phyloP scores from a whole-genome alignment of 2,797 vertebrate genomes.

The Acipenser ruthenus region DNA sequence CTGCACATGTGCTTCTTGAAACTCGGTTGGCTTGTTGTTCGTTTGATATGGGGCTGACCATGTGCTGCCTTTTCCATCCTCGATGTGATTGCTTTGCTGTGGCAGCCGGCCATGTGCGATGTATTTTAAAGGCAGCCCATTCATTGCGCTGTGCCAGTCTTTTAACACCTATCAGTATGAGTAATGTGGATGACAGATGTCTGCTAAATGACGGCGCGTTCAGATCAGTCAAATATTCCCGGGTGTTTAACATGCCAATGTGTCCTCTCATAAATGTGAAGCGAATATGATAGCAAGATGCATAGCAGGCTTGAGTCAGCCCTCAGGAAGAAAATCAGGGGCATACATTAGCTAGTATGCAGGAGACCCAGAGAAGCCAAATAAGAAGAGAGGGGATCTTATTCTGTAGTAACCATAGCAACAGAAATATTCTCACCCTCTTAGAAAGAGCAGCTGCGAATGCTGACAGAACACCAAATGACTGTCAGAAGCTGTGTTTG shows the following conservation, averaged over 20 bases:
- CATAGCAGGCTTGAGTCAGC: background rate
- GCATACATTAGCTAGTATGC: too few species aligned
- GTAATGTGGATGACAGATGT: constrained; percentile 32
- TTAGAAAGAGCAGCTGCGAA: background rate
- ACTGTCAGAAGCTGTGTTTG: background rate
- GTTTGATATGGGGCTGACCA: background rate
- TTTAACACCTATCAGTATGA: constrained; percentile 33
- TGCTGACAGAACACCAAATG: background rate
- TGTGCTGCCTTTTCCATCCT: constrained; percentile 25
- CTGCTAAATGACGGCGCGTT: constrained; percentile 38
- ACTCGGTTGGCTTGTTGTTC: background rate
- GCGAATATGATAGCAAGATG: constrained; percentile 29
- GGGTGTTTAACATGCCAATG: constrained; percentile 1
- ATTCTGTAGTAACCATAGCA: constrained; percentile 20
- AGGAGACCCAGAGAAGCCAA: too few species aligned
- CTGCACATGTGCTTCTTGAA: background rate
- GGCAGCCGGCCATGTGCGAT: constrained; percentile 15
- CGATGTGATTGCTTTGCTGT: constrained; percentile 5
- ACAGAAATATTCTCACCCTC: constrained; percentile 20
- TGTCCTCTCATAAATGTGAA: constrained; percentile 8
- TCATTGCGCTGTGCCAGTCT: constrained; percentile 22
- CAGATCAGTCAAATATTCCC: constrained; percentile 14
- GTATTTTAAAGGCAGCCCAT: constrained; percentile 17
- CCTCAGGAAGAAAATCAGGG: too few species aligned
- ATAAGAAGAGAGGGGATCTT: too few species aligned